These are phyloP conservation scores for Romanogobio albipinnatus DNA, from an alignment of 2,113 vertebrate genomes.

Conservation along the genomic window DNA sequence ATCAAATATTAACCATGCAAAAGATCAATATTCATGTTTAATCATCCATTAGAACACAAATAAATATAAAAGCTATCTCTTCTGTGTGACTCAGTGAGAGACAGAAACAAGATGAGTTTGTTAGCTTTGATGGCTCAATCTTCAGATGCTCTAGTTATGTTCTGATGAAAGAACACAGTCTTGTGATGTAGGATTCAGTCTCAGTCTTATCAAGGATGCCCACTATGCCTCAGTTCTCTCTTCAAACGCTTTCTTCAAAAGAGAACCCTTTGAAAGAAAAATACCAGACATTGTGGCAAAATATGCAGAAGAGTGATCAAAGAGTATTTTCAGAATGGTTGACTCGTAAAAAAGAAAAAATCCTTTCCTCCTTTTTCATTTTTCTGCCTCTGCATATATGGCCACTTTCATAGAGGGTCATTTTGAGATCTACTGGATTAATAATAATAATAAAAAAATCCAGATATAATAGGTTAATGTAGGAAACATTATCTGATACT, in stretches of 20 bases:
- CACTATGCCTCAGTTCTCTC: conserved; percentile 47
- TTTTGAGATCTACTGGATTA: conserved; percentile 3
- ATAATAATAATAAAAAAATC: not conserved
- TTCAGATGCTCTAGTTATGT: conserved; percentile 36
- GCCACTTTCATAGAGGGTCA: not conserved
- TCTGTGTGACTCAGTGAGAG: conserved; percentile 1
- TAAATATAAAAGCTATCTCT: not conserved
- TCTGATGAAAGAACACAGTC: conserved; percentile 31
- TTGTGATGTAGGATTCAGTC: conserved; percentile 43
- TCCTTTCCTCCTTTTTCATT: not conserved
- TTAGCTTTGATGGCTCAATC: conserved; percentile 45
- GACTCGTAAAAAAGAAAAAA: not conserved
- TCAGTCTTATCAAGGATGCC: conserved; percentile 37
- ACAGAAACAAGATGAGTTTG: not conserved
- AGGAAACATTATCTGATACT: conserved; percentile 32
- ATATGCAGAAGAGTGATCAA: conserved; percentile 53
- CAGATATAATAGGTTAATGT: conserved; percentile 26
- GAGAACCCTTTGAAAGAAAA: conserved; percentile 41
- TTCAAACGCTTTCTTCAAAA: conserved; percentile 53
- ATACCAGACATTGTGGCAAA: conserved; percentile 36
- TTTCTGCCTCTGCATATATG: not conserved
- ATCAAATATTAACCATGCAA: not conserved
- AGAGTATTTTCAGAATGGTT: conserved; percentile 22
- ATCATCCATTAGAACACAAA: not conserved
- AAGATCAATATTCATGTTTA: not conserved